Evolutionary conservation across 2,113 vertebrate species (phyloP).

Genomic region (Pavo muticus): DNA sequence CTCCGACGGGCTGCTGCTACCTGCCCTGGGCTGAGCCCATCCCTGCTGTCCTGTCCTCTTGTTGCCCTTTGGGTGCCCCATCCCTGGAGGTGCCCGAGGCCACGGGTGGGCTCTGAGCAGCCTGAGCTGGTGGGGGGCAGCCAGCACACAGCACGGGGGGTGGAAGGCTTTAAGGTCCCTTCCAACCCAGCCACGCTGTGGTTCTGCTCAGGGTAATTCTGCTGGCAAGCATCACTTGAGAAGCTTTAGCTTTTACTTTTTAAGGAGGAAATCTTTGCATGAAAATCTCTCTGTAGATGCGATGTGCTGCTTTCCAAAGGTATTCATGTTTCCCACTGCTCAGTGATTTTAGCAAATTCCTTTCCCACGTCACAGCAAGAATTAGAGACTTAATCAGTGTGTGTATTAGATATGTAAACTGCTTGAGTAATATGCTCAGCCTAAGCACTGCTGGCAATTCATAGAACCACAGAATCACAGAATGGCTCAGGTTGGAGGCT

Average conservation of each 20-base stretch:
- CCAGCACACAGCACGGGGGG: neutral
- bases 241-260: neutral
- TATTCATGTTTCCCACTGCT: accelerated
- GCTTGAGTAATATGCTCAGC: neutral
- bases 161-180: neutral
- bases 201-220: neutral
- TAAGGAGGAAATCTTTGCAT: accelerated
- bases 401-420: neutral
- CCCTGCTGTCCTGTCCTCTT: neutral
- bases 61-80: no score
- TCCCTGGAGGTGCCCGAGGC: no score
- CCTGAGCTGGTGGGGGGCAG: no score
- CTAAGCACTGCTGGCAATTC: neutral
- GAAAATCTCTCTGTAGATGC: neutral
- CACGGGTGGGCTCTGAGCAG: no score
- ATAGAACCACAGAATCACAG: no score
- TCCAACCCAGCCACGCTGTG: neutral
- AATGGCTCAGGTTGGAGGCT: no score
- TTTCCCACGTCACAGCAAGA: neutral
- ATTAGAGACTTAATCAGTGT: neutral
- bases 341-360: neutral
- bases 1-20: neutral
- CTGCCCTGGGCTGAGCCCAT: neutral
- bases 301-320: neutral
- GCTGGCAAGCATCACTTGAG: neutral